phyloP scores from a whole-genome alignment of 2,113 vertebrate species.

The Sinocyclocheilus maitianheensis region DNA sequence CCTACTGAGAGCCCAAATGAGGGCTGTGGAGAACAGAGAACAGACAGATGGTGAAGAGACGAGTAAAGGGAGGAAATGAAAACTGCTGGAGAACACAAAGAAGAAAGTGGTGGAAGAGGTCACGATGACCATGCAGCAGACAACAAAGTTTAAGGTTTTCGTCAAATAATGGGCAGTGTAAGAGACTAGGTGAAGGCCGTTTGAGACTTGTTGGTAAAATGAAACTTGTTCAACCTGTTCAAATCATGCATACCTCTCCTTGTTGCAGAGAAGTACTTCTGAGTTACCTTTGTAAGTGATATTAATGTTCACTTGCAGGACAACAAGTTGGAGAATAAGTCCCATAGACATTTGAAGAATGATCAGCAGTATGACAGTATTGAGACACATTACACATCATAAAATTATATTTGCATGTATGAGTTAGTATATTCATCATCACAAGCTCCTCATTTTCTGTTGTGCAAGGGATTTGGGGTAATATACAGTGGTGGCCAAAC shows the following conservation, averaged over 20 bases:
- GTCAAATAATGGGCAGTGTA: background rate
- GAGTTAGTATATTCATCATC: no score
- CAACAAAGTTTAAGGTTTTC: background rate
- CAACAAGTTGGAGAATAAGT: no score
- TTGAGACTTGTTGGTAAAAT: no score
- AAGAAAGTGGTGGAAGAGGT: background rate
- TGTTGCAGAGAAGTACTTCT: no score
- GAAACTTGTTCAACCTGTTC: no score
- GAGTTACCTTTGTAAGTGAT: no score
- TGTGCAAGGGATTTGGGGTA: background rate
- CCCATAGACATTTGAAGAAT: no score
- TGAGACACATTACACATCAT: background rate
- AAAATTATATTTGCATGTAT: background rate
- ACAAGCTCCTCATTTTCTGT: background rate
- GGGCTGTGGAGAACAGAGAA: constrained; percentile 37
- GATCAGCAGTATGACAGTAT: background rate
- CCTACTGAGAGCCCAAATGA: constrained; percentile 49
- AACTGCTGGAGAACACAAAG: constrained; percentile 33
- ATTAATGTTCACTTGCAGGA: no score
- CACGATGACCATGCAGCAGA: background rate
- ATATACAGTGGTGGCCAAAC: background rate
- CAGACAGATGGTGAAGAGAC: constrained; percentile 46
- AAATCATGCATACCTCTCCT: no score
- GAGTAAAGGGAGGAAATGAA: constrained; percentile 29
- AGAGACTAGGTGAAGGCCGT: background rate